Evolutionary conservation across 2,797 vertebrate species (phyloP).

Genomic region (Avahi laniger): DNA sequence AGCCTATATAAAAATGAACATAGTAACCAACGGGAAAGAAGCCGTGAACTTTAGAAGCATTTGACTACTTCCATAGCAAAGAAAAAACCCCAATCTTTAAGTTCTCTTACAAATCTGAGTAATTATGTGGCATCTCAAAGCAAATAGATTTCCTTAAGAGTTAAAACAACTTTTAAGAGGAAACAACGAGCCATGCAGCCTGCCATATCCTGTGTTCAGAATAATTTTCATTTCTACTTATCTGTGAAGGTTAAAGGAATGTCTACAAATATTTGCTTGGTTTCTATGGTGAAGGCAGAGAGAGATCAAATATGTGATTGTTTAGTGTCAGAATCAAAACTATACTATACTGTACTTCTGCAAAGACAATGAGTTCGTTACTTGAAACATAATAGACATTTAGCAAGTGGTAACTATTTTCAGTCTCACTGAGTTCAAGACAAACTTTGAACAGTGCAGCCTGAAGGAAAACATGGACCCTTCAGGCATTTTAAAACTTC

Average conservation of each 20-base stretch:
- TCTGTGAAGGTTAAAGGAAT: conserved; percentile 84
- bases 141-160: conserved; percentile 70
- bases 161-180: conserved; percentile 74
- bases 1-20: not conserved
- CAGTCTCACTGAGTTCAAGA: conserved; percentile 74
- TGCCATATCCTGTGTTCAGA: conserved; percentile 84
- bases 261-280: conserved; percentile 86
- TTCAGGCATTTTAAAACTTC: conserved; percentile 59
- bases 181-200: conserved; percentile 78
- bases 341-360: conserved; percentile 76
- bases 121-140: conserved; percentile 62
- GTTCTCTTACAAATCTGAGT: conserved; percentile 40
- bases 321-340: conserved; percentile 80
- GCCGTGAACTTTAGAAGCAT: not conserved
- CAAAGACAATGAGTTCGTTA: conserved; percentile 78
- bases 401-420: conserved; percentile 75
- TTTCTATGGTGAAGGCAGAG: conserved; percentile 84
- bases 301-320: conserved; percentile 66
- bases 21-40: not conserved
- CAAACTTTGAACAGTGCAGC: conserved; percentile 42
- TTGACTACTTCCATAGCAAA: conserved; percentile 29
- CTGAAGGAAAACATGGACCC: conserved; percentile 54
- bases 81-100: not conserved
- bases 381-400: conserved; percentile 62
- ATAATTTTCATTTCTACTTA: conserved; percentile 85